Percentiles rank a stretch among this genome's conserved stretches.
phyloP scores from a whole-genome alignment of 2,113 vertebrate genomes.

The Meleagris gallopavo region DNA sequence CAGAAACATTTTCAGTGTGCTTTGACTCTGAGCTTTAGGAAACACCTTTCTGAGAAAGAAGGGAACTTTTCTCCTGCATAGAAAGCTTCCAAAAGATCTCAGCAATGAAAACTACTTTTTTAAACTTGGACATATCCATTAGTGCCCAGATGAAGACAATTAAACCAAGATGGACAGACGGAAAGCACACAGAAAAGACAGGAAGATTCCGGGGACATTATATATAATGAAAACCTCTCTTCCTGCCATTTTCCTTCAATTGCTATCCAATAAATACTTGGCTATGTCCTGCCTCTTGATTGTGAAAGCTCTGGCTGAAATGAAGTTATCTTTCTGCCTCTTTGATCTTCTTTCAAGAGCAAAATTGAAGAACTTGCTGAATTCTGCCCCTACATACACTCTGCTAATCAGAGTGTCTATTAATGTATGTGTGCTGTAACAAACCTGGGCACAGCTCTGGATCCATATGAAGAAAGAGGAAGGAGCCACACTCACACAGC shows the following conservation, averaged over 20 bases:
- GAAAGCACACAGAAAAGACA: background rate
- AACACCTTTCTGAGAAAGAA: slow-evolving; percentile 47
- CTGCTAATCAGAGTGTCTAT: background rate
- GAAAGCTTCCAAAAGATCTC: background rate
- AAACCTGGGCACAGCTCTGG: background rate
- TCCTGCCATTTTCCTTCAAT: background rate
- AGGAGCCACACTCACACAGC: background rate
- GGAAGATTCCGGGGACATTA: background rate
- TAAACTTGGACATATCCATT: background rate
- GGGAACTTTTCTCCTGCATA: background rate
- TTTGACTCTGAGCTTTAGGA: slow-evolving; percentile 21
- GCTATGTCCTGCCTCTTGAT: background rate
- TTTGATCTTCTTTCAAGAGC: background rate
- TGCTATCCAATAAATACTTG: background rate
- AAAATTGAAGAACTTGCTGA: background rate
- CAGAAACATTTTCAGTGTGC: slow-evolving; percentile 1
- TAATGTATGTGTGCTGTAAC: background rate
- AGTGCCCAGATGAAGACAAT: background rate
- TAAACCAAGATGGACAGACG: background rate
- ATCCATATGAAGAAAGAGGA: rapidly evolving
- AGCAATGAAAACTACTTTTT: background rate
- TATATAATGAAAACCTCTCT: background rate
- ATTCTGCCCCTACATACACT: background rate
- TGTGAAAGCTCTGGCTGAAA: background rate
- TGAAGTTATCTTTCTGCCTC: background rate